Conservation (phyloP, 2,113 vertebrate genomes). For the Orthochromis malagaraziensis region DNA sequence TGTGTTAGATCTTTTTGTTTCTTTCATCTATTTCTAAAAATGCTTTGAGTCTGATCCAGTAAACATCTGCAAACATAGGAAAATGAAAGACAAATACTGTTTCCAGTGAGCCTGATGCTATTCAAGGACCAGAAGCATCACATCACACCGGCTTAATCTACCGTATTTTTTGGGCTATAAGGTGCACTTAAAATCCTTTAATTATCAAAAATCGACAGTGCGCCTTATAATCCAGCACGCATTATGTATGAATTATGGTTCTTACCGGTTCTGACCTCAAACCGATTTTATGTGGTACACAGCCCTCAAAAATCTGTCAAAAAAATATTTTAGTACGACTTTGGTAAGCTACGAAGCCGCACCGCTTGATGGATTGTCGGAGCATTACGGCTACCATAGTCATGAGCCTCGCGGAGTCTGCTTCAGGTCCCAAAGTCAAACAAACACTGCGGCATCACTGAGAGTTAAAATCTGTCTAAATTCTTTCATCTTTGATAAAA, state of each 20-base stretch:
- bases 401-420: fast-evolving
- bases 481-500: neutral
- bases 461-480: neutral
- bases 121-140: neutral
- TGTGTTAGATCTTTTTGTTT: neutral
- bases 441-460: fast-evolving
- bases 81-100: neutral
- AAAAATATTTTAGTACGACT: neutral
- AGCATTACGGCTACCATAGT: fast-evolving
- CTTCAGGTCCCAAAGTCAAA: neutral
- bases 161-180: fast-evolving
- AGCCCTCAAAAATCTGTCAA: neutral
- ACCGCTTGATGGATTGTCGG: neutral
- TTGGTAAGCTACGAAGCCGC: fast-evolving
- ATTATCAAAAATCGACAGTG: neutral
- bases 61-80: neutral
- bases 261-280: fast-evolving
- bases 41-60: neutral
- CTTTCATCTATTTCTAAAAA: neutral
- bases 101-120: neutral
- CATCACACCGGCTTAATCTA: neutral
- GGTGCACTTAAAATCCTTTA: fast-evolving
- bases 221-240: neutral
- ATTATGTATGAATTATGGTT: neutral
- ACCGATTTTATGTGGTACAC: neutral